phyloP scores from a whole-genome alignment of 2,888 invertebrate genomes.

The Drepanosiphum platanoidis region DNA sequence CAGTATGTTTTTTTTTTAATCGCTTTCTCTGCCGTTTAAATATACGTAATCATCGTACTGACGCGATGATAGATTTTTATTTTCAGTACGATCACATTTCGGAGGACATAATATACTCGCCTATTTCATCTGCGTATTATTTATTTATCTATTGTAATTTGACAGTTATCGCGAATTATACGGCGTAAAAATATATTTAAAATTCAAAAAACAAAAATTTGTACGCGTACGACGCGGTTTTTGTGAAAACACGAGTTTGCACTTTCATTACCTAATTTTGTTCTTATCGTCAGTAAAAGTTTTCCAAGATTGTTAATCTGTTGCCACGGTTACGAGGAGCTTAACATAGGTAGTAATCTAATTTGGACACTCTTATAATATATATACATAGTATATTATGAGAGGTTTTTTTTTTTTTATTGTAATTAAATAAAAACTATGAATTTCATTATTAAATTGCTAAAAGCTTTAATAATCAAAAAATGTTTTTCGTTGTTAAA shows the following conservation, averaged over 20 bases:
- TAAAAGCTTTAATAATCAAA: not conserved
- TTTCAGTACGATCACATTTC: too few species aligned
- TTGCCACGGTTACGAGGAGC: conserved; percentile 23
- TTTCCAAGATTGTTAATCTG: conserved; percentile 44
- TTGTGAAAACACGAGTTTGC: conserved; percentile 49
- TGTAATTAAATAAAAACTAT: conserved; percentile 1
- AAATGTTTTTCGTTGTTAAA: conserved; percentile 1
- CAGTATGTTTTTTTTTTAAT: too few species aligned
- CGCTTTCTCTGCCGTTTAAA: too few species aligned
- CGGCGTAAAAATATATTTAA: conserved; percentile 3
- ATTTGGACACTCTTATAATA: conserved; percentile 22
- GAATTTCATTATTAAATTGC: not conserved
- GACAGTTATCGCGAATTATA: too few species aligned
- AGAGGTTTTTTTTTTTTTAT: not conserved
- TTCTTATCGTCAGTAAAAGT: conserved; percentile 31
- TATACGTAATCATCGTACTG: too few species aligned
- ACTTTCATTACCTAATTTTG: conserved; percentile 54
- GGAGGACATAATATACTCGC: too few species aligned
- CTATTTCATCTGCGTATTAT: too few species aligned
- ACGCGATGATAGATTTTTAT: too few species aligned
- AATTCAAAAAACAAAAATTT: conserved; percentile 18
- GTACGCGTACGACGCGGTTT: not conserved
- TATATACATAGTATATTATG: conserved; percentile 24
- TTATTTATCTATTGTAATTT: too few species aligned
- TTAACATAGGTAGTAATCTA: conserved; percentile 46